These are phyloP conservation scores for Datnioides undecimradiatus DNA, from an alignment of 2,113 vertebrate genomes.

Conservation along the genomic window DNA sequence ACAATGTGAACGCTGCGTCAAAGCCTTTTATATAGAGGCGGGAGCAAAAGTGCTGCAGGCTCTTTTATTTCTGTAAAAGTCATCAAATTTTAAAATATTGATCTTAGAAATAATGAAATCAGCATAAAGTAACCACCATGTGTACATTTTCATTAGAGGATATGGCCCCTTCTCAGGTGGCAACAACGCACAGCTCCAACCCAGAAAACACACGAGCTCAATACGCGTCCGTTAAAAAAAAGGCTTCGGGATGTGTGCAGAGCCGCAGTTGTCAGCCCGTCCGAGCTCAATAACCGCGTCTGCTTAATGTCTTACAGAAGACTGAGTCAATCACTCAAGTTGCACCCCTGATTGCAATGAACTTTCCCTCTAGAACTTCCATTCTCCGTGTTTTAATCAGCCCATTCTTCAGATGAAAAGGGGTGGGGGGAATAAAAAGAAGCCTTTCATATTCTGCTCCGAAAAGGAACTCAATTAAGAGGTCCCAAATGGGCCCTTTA, in stretches of 20 bases:
- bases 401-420: slow-evolving; percentile 74
- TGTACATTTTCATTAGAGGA: background rate
- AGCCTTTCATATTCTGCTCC: slow-evolving; percentile 81
- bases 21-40: background rate
- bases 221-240: background rate
- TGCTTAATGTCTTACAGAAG: slow-evolving; percentile 53
- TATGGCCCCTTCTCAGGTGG: background rate
- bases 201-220: background rate
- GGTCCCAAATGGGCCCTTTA: slow-evolving; percentile 77
- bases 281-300: slow-evolving; percentile 49
- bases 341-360: slow-evolving; percentile 68
- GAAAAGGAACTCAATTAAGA: slow-evolving; percentile 84
- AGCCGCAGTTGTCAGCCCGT: slow-evolving; percentile 4
- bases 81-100: background rate
- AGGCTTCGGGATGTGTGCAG: slow-evolving; percentile 6
- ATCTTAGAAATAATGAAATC: background rate
- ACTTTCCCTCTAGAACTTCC: slow-evolving; percentile 67
- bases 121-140: background rate
- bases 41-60: too few species aligned
- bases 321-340: slow-evolving; percentile 62
- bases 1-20: too few species aligned
- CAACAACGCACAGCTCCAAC: background rate
- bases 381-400: slow-evolving; percentile 74
- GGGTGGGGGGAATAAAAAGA: slow-evolving; percentile 63
- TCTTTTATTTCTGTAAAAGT: background rate